Evolutionary conservation across 2,888 invertebrate genomes (phyloP).

Genomic region (Xestia c-nigrum): DNA sequence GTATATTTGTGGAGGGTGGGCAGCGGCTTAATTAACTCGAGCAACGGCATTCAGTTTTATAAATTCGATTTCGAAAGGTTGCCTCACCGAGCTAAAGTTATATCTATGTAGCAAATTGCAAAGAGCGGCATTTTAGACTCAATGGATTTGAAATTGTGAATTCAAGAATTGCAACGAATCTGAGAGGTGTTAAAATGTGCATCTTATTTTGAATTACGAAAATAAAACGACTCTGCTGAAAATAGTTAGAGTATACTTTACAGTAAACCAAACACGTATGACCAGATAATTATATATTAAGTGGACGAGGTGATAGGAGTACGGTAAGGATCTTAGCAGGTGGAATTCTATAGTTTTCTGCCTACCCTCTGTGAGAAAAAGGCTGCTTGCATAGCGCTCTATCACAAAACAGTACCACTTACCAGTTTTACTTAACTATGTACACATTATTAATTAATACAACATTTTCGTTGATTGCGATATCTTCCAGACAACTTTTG

Average conservation of each 20-base stretch:
- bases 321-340: background rate
- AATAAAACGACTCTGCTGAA: background rate
- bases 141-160: conserved; percentile 27
- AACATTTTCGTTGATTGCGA: background rate
- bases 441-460: background rate
- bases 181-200: conserved; percentile 8
- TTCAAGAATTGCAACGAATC: background rate
- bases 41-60: conserved; percentile 67
- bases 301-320: background rate
- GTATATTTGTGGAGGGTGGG: conserved; percentile 65
- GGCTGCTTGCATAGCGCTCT: no score
- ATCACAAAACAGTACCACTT: no score
- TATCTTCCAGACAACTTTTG: background rate
- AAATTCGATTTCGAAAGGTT: conserved; percentile 70
- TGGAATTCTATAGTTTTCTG: background rate
- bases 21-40: conserved; percentile 71
- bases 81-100: conserved; percentile 21
- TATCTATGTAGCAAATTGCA: conserved; percentile 17
- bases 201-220: background rate
- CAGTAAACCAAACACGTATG: background rate
- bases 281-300: background rate
- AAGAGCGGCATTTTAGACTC: conserved; percentile 24
- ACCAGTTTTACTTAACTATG: no score
- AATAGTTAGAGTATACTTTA: background rate
- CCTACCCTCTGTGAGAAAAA: background rate